Percentiles rank a stretch among this genome's conserved stretches.
Conservation (phyloP, 2,113 vertebrate genomes). For the Triplophysa rosa region DNA sequence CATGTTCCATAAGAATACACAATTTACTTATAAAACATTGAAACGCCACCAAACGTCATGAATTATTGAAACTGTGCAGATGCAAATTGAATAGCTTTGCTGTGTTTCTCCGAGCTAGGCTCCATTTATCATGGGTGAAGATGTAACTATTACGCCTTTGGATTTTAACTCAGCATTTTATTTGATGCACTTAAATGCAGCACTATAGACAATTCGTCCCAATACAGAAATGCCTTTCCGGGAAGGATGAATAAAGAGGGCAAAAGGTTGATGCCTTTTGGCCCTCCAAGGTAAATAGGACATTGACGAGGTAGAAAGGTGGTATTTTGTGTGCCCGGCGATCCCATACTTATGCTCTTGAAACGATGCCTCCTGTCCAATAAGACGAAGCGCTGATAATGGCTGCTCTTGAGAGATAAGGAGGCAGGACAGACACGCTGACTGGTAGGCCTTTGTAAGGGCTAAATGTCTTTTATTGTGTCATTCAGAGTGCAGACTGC, state of each 20-base stretch:
- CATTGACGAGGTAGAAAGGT: constrained; percentile 79
- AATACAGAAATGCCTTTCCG: neutral
- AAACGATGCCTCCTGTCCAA: constrained; percentile 81
- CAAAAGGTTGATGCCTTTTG: constrained; percentile 70
- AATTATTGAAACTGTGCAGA: constrained; percentile 89
- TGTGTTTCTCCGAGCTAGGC: constrained; percentile 83
- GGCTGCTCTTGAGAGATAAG: constrained; percentile 25
- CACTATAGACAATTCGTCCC: neutral
- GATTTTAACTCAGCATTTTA: constrained; percentile 43
- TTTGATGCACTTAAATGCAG: neutral
- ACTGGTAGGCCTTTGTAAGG: constrained; percentile 16
- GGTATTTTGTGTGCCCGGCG: constrained; percentile 84
- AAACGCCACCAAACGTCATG: constrained; percentile 76
- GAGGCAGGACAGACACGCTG: constrained; percentile 25
- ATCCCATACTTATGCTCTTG: constrained; percentile 83
- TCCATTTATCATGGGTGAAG: constrained; percentile 39
- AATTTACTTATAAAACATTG: constrained; percentile 89
- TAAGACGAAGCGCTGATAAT: constrained; percentile 17
- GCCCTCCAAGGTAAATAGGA: constrained; percentile 79
- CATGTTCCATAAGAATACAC: constrained; percentile 61
- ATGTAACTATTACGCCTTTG: constrained; percentile 38
- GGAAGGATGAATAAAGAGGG: neutral
- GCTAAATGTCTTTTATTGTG: constrained; percentile 20
- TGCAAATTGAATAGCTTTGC: constrained; percentile 82
- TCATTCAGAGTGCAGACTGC: constrained; percentile 21